Percentiles rank a stretch among this genome's conserved stretches.
Evolutionary conservation across 2,888 invertebrate species (phyloP).

Genomic region (Stramonita haemastoma): DNA sequence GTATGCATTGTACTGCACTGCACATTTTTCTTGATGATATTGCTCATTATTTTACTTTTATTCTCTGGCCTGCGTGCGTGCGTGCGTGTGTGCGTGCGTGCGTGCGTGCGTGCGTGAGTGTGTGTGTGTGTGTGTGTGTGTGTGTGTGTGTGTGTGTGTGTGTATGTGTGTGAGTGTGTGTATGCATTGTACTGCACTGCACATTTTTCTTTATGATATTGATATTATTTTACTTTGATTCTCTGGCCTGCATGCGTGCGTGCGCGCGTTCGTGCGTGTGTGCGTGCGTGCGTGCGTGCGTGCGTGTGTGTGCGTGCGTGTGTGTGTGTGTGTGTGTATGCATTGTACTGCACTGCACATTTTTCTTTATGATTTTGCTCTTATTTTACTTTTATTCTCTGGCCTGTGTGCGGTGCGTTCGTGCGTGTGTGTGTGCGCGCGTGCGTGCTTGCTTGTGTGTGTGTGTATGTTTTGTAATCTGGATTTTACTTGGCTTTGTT

Average conservation of each 20-base stretch:
- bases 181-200: neutral
- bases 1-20: neutral
- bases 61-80: neutral
- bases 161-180: neutral
- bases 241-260: too few relatives aligned
- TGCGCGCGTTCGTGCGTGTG: neutral
- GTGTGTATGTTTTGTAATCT: too few relatives aligned
- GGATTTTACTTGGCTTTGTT: too few relatives aligned
- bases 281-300: neutral
- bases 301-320: neutral
- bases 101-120: neutral
- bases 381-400: too few relatives aligned
- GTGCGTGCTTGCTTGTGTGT: too few relatives aligned
- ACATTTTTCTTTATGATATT: neutral
- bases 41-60: too few relatives aligned
- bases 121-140: neutral
- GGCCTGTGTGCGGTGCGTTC: too few relatives aligned
- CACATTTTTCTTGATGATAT: too few relatives aligned
- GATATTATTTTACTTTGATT: too few relatives aligned
- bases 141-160: neutral
- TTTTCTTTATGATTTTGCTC: too few relatives aligned
- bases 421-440: too few relatives aligned
- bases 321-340: conserved; percentile 1
- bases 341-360: too few relatives aligned
- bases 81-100: neutral